A percentile compares a stretch with the other conserved stretches of the same genome.
These are phyloP conservation scores for Drosophila limbata DNA, from an alignment of 2,888 invertebrate species.

Conservation along the genomic window DNA sequence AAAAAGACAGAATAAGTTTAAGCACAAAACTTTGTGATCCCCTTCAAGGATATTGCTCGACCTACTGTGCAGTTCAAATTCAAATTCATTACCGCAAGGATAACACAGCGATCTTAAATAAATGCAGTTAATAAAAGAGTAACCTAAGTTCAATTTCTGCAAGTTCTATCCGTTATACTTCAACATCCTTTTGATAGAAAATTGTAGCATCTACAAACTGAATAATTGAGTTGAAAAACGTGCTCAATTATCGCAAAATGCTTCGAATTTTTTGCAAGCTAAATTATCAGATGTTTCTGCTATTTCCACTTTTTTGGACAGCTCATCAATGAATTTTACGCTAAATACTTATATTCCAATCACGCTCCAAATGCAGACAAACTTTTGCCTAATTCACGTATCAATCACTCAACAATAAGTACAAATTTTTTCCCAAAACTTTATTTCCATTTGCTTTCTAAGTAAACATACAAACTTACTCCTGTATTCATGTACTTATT, in stretches of 20 bases:
- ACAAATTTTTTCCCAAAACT: constrained; percentile 51
- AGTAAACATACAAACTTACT: constrained; percentile 27
- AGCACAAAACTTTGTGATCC: too few relatives aligned
- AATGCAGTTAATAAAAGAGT: not conserved
- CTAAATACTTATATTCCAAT: constrained; percentile 49
- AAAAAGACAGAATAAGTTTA: too few relatives aligned
- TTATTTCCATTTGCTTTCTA: constrained; percentile 54
- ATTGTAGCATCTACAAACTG: constrained; percentile 31
- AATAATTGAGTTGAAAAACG: constrained; percentile 53
- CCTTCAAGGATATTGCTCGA: not conserved
- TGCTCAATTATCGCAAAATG: constrained; percentile 44
- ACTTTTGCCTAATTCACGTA: constrained; percentile 61
- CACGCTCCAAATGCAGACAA: constrained; percentile 47
- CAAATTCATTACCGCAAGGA: not conserved
- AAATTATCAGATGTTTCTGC: constrained; percentile 12
- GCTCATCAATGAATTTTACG: constrained; percentile 38
- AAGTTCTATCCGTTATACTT: not conserved
- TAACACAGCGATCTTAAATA: not conserved
- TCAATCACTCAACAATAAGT: constrained; percentile 62
- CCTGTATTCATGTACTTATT: constrained; percentile 14
- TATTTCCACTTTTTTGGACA: constrained; percentile 24
- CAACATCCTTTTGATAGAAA: not conserved
- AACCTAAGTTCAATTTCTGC: not conserved
- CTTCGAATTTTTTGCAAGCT: constrained; percentile 9
- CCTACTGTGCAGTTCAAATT: not conserved